Evolutionary conservation across 1,140 invertebrate genomes (phyloP), one percentile per base, ranked within the genome.

Genomic region (Charaxes varanes): DNA sequence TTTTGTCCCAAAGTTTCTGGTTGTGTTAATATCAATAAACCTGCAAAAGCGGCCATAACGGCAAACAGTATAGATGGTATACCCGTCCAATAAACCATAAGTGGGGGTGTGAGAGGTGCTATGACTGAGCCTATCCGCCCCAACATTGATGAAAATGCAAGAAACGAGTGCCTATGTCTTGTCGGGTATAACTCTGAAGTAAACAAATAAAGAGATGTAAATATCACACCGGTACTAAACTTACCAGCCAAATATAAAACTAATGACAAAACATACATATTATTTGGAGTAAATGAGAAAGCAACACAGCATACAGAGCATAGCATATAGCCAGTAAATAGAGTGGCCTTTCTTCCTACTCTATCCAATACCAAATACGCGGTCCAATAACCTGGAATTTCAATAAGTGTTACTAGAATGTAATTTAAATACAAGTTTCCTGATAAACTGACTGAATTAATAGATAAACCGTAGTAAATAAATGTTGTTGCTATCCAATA

Each of bases 381-480:
- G 16, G 89, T 58, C 52, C 90, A 86, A 62, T 92, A 93, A 0
- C 89, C 90, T 3, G 92, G 92, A 46, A 93, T 88, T 67, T 93
- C 92, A 1, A 92, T 86, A 3, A 88, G 65, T 6, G 86, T 85
- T 6, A 89, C 87, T 10, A 89, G 76, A 15, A 91, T 88, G 53
- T 92, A 92, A 64, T 92, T 91, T 12, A 89, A 60, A 66, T 93
- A 92, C 49, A 87, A 73, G 51, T 80, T 89, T 0, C 92, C 92
- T 7, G 88, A 88, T 27, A 95, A 83, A 41, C 89, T 88, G 5
- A 92, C 91, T 0, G 93, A 90, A 60, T 94, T 94, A 6, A 95
- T 87, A 2, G 92, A 92, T 17, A 96, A 69, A 0, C 93, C 94
- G 56, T 94, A 95, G 64, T 94, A 95, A 6, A 94, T 88, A 43